Evolutionary conservation across 2,113 vertebrate species (phyloP), one percentile per base, ranked within the genome.

Genomic region (Rousettus leschenaultii): DNA sequence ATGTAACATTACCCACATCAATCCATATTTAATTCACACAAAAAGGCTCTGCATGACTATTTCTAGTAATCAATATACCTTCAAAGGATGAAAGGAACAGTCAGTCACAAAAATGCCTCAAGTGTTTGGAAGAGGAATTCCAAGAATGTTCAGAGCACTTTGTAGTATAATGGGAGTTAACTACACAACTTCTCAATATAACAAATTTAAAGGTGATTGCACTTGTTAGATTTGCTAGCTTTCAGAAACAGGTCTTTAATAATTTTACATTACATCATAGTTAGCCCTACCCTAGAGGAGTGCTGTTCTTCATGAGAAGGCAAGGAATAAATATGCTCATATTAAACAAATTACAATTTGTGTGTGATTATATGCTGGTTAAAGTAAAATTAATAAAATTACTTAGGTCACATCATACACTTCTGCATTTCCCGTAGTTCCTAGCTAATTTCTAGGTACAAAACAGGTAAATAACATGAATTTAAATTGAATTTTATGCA

Each of bases 321-420:
- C 24, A 77, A 94, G 33, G 4, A 22, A 82, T 86, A 4, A 77
- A 55, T 66, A 35, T 2, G 48, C 86, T 75, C 21, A 86, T 86
- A 86, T n/a, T 82, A 94, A 92, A 66, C 6, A 45, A 91, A 73
- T 92, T 86, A 86, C 51, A 16, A 92, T 43, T 86, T 89, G 55
- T 40, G 12, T 71, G 16, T 73, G 53, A 73, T 82, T 93, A 80
- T 55, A n/a, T 57, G 30, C 24, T 90, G 21, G 51, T 86, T 61
- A 78, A 71, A n/a, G 73, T 66, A 77, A 70, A 83, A 90, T 75
- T 87, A 90, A 51, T 53, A 33, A 51, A 82, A 83, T 43, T 77
- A 51, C 30, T 77, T 82, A 68, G 35, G 14, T 59, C 38, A 94
- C 26, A 48, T 57, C 16, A 59, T 48, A 48, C 66, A 24, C 43